These are phyloP conservation scores for Alouatta palliata DNA, from an alignment of 2,113 vertebrate genomes.

Conservation along the genomic window DNA sequence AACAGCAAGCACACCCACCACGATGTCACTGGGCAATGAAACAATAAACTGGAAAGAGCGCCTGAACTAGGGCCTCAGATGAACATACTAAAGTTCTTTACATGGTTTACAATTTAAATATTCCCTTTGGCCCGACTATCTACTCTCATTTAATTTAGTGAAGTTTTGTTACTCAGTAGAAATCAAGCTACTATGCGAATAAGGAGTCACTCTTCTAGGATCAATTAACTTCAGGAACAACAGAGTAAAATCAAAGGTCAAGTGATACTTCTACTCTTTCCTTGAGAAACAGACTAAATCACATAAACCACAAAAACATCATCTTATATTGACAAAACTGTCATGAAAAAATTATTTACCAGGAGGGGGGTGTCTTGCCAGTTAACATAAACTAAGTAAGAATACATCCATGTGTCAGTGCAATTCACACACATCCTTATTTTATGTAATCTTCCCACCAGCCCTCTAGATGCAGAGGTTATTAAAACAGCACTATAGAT, in stretches of 20 bases:
- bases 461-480: neutral
- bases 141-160: neutral
- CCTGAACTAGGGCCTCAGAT: neutral
- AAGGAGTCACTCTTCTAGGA: neutral
- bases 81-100: neutral
- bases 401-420: neutral
- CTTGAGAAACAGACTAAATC: neutral
- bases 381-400: neutral
- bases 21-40: fast-evolving
- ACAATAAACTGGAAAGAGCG: neutral
- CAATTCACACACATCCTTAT: neutral
- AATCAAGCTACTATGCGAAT: neutral
- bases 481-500: neutral
- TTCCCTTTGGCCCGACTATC: neutral
- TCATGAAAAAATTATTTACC: neutral
- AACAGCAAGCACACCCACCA: neutral
- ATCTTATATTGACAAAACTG: neutral
- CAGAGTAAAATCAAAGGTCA: neutral
- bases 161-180: neutral
- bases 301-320: neutral
- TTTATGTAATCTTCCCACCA: neutral
- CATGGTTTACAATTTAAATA: neutral
- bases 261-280: neutral
- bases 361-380: neutral
- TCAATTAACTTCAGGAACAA: neutral